Conservation (phyloP, 2,888 invertebrate species). For the Teleogryllus oceanicus region DNA sequence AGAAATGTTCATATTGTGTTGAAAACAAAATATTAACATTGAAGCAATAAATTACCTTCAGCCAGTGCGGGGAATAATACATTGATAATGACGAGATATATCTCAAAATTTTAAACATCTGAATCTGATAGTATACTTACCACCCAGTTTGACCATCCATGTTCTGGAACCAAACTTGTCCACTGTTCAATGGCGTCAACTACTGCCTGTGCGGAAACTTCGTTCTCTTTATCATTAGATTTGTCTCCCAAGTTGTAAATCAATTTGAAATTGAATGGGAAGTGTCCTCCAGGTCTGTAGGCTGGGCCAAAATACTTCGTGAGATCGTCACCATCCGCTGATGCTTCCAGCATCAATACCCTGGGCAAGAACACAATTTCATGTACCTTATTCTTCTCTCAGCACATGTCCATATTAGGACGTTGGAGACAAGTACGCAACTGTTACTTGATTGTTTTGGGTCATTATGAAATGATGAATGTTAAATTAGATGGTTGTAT, state of each 20-base stretch:
- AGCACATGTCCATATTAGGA: no score
- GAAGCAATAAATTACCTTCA: no score
- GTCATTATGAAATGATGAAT: no score
- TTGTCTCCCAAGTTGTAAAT: constrained; percentile 57
- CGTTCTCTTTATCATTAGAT: constrained; percentile 33
- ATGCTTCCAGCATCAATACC: constrained; percentile 75
- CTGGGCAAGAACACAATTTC: constrained; percentile 38
- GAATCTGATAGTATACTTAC: constrained; percentile 50
- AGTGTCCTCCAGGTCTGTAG: constrained; percentile 60
- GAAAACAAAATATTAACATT: no score
- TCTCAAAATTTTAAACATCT: neutral
- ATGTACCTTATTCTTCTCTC: no score
- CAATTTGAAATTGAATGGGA: constrained; percentile 76
- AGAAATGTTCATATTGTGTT: no score
- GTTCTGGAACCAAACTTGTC: constrained; percentile 60
- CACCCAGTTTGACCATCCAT: constrained; percentile 70
- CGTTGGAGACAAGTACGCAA: no score
- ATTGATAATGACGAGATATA: no score
- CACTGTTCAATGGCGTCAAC: constrained; percentile 62
- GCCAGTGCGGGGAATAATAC: no score
- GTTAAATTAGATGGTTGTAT: no score
- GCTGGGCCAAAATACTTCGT: constrained; percentile 64
- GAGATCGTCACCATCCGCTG: constrained; percentile 57
- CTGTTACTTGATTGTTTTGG: no score
- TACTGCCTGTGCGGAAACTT: constrained; percentile 54